Evolutionary conservation across 1,140 invertebrate genomes (phyloP), one percentile per base, ranked within the genome.

Genomic region (Heliothis virescens): DNA sequence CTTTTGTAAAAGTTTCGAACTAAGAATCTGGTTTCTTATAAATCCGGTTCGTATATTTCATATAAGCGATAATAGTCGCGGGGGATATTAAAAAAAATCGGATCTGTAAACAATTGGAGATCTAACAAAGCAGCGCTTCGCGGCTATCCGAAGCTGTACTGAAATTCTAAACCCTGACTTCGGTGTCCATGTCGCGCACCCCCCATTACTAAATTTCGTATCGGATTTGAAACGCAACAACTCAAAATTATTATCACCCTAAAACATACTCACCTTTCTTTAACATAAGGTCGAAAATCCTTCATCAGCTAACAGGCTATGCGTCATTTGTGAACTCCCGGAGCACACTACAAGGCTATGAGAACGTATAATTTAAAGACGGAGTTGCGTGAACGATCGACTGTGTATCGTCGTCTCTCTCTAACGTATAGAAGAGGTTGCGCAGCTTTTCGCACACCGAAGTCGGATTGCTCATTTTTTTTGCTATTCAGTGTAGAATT

Each of bases 301-400:
- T 29, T 60, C 26, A 55, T 21, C 29, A 9, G 3, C 18, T 63
- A 71, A 59, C 15, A 26, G 26, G 29, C 55, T 26, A 78, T 90
- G 21, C 18, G 85, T 52, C 87, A 18, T 86, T 93, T 72, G 67
- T 34, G 12, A 34, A 82, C 86, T 74, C 52, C 50, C 72, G 79
- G 75, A 83, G 63, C 41, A 53, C 79, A 82, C 82, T 89, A 91
- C 93, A 92, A 94, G 93, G 93, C 93, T 94, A 94, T 94, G 93
- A 94, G 93, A 94, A 94, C 93, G 91, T 94, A 90, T 94, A 94
- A 94, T 94, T 94, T 94, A 93, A 94, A 93, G 92, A 93, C 93
- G 93, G 87, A 92, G 90, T 83, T 88, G 82, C 16, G 85, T 67
- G 53, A 79, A 80, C 71, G 52, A 67, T 81, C 69, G 80, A 60